A percentile compares a stretch with the other conserved stretches of the same genome.
Conservation (phyloP, 2,888 invertebrate genomes). For the Phoenoteleia sp. region DNA sequence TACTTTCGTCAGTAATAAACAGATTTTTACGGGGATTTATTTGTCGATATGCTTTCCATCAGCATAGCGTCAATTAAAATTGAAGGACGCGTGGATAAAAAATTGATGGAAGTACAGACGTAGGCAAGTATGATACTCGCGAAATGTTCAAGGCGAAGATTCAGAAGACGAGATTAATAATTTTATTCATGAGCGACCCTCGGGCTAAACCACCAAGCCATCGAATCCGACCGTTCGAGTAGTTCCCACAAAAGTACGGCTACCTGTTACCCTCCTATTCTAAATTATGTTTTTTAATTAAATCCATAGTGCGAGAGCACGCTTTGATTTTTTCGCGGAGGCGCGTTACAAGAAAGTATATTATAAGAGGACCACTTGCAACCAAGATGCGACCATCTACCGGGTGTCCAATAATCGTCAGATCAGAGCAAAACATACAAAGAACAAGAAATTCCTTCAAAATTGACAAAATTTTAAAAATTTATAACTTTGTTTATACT, state of each 20-base stretch:
- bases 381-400: constrained; percentile 21
- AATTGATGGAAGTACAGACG: constrained; percentile 39
- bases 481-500: no score
- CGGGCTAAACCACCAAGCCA: constrained; percentile 74
- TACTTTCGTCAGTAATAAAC: not conserved
- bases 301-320: constrained; percentile 84
- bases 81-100: constrained; percentile 34
- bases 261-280: constrained; percentile 85
- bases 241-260: constrained; percentile 84
- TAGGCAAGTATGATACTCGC: constrained; percentile 39
- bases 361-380: constrained; percentile 64
- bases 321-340: constrained; percentile 72
- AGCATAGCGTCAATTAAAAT: constrained; percentile 25
- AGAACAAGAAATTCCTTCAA: no score
- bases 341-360: constrained; percentile 78
- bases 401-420: constrained; percentile 35
- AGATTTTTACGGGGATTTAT: not conserved
- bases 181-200: constrained; percentile 86
- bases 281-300: constrained; percentile 87
- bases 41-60: not conserved
- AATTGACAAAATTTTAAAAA: no score
- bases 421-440: no score
- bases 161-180: constrained; percentile 84
- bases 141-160: constrained; percentile 62
- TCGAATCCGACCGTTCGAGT: constrained; percentile 72